Evolutionary conservation across 2,888 invertebrate genomes (phyloP).

Genomic region (Periphyllus acericola): DNA sequence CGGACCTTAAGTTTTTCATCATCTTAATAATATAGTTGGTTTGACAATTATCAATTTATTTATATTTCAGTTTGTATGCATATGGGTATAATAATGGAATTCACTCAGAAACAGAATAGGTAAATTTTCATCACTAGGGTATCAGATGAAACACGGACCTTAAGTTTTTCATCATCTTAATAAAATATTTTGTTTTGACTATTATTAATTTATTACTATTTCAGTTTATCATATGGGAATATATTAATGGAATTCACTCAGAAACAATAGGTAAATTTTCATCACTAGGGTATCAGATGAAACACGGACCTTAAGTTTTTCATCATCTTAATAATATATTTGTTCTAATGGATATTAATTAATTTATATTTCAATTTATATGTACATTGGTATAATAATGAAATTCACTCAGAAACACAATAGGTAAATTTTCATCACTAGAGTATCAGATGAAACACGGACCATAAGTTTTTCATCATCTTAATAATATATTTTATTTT

Average conservation of each 20-base stretch:
- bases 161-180: constrained; percentile 31
- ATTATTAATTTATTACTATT: background rate
- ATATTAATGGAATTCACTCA: background rate
- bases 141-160: constrained; percentile 56
- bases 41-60: too few relatives aligned
- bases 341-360: too few relatives aligned
- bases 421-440: constrained; percentile 18
- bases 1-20: constrained; percentile 47
- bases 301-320: constrained; percentile 47
- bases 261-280: background rate
- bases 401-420: constrained; percentile 19
- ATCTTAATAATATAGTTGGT: too few relatives aligned
- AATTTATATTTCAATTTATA: background rate
- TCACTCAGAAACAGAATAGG: background rate
- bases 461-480: constrained; percentile 50
- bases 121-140: constrained; percentile 17
- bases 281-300: constrained; percentile 51
- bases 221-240: background rate
- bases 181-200: too few relatives aligned
- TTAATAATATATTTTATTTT: background rate
- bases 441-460: constrained; percentile 55
- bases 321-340: background rate
- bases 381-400: background rate
- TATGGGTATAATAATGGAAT: background rate
- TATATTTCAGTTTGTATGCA: background rate